These are phyloP conservation scores for Fukomys damarensis DNA, from an alignment of 2,113 vertebrate species.

Conservation along the genomic window DNA sequence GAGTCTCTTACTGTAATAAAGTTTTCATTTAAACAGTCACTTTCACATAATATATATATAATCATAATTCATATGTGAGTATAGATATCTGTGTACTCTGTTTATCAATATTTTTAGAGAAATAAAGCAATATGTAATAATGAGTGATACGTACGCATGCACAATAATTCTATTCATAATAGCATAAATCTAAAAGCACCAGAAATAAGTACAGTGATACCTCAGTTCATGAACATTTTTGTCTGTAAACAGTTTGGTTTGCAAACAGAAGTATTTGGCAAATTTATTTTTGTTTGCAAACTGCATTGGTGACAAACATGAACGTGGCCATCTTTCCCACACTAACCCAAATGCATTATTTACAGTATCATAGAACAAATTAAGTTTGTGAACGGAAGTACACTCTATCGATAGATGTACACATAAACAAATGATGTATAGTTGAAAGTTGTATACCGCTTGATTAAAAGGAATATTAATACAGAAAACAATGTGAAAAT, in stretches of 20 bases:
- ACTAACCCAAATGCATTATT: not conserved
- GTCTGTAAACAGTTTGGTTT: not conserved
- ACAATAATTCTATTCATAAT: not conserved
- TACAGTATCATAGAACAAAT: not conserved
- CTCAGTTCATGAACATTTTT: not conserved
- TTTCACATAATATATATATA: not conserved
- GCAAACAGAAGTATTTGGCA: no score
- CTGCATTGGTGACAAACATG: not conserved
- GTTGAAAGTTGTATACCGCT: not conserved
- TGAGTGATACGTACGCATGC: not conserved
- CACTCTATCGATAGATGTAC: not conserved
- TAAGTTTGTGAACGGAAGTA: not conserved
- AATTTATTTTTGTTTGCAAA: not conserved
- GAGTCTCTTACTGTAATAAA: not conserved
- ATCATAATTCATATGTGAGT: not conserved
- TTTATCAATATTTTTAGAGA: not conserved
- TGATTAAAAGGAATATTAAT: not conserved
- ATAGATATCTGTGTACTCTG: not conserved
- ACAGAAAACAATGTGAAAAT: not conserved
- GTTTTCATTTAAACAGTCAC: not conserved
- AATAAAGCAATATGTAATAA: not conserved
- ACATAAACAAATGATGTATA: not conserved
- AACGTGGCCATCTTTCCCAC: not conserved
- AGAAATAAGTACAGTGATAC: not conserved
- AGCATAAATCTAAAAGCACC: not conserved